These are phyloP conservation scores for Chrysolina oricalcia DNA, from an alignment of 2,888 invertebrate species.

Conservation along the genomic window DNA sequence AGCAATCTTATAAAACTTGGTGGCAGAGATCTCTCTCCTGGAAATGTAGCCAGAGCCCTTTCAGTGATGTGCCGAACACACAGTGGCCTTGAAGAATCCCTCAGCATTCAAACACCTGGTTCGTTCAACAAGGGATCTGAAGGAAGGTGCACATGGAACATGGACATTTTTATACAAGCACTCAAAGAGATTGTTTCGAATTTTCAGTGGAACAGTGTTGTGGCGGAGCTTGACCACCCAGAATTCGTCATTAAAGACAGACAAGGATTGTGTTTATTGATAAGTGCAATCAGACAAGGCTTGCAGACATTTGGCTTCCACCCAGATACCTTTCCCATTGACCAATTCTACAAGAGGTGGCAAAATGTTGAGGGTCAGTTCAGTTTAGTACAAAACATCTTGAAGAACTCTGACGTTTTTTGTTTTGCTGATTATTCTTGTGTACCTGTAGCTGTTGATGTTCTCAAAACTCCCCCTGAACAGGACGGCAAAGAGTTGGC, in stretches of 20 bases:
- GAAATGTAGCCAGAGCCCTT: conserved; percentile 87
- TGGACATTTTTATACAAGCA: conserved; percentile 94
- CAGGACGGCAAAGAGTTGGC: conserved; percentile 94
- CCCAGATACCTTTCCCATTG: conserved; percentile 87
- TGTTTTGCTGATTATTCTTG: conserved; percentile 94
- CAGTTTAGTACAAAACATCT: conserved; percentile 88
- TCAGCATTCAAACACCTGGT: conserved; percentile 76
- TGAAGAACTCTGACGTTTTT: conserved; percentile 94
- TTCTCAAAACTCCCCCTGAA: conserved; percentile 95
- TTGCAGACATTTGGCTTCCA: conserved; percentile 83
- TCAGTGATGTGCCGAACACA: conserved; percentile 91
- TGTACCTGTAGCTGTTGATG: conserved; percentile 88
- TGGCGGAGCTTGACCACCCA: conserved; percentile 91
- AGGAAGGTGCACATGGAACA: conserved; percentile 86
- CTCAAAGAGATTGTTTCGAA: conserved; percentile 90
- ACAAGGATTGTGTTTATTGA: conserved; percentile 86
- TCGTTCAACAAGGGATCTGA: conserved; percentile 73
- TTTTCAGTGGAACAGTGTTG: conserved; percentile 94
- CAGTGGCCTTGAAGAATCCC: conserved; percentile 80
- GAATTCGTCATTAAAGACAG: conserved; percentile 93
- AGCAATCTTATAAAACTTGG: conserved; percentile 84
- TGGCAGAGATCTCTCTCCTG: conserved; percentile 86
- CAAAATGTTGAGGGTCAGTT: conserved; percentile 94
- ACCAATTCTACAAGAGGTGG: conserved; percentile 93
- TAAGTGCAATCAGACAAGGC: conserved; percentile 84